Conservation (phyloP, 2,888 invertebrate genomes). For the Hirtodrosophila trivittata region DNA sequence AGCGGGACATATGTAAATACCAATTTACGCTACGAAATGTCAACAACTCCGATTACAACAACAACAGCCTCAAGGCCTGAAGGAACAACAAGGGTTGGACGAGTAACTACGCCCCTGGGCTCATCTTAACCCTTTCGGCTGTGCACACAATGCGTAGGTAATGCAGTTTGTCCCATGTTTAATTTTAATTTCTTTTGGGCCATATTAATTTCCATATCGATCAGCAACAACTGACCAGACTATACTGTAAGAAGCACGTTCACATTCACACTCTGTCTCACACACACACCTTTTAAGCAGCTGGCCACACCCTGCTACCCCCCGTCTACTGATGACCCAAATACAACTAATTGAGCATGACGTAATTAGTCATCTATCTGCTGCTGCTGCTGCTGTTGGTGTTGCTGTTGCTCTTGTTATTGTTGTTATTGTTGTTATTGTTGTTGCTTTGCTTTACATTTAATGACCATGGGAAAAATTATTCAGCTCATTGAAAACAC, state of each 20-base stretch:
- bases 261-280: slow-evolving; percentile 8
- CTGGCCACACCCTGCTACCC: slow-evolving; percentile 38
- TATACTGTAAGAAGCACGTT: background rate
- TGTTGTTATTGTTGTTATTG: slow-evolving; percentile 30
- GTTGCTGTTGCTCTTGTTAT: slow-evolving; percentile 33
- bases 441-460: slow-evolving; percentile 31
- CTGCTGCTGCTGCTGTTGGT: slow-evolving; percentile 34
- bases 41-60: slow-evolving; percentile 76
- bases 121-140: slow-evolving; percentile 36
- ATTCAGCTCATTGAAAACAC: slow-evolving; percentile 35
- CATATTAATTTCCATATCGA: slow-evolving; percentile 53
- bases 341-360: slow-evolving; percentile 74
- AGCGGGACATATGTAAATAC: slow-evolving; percentile 76
- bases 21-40: slow-evolving; percentile 77
- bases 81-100: slow-evolving; percentile 6
- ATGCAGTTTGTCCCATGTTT: slow-evolving; percentile 27
- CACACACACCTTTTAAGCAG: slow-evolving; percentile 39
- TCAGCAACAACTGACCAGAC: slow-evolving; percentile 35
- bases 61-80: slow-evolving; percentile 22
- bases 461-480: slow-evolving; percentile 56
- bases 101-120: slow-evolving; percentile 16
- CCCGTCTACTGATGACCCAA: slow-evolving; percentile 57
- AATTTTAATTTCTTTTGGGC: slow-evolving; percentile 29
- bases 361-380: slow-evolving; percentile 73
- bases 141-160: slow-evolving; percentile 22